Percentiles rank a stretch among this genome's conserved stretches.
Evolutionary conservation across 1,140 invertebrate genomes (phyloP).

Genomic region (Forficula auricularia): DNA sequence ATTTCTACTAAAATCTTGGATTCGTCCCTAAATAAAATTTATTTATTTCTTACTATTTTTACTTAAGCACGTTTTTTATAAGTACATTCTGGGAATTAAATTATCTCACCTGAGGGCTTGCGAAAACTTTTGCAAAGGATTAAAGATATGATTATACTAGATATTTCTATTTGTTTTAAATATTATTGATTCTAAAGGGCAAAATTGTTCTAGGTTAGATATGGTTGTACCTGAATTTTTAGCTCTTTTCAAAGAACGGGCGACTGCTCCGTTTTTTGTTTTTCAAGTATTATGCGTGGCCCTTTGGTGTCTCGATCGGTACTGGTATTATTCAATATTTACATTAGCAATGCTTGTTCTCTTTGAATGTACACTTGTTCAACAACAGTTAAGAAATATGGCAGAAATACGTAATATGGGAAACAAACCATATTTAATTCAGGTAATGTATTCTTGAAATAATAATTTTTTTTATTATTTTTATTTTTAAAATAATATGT

Average conservation of each 20-base stretch:
- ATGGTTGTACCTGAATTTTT: constrained; percentile 91
- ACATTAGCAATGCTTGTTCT: constrained; percentile 93
- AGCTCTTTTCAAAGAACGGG: constrained; percentile 91
- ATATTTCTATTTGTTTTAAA: too few relatives aligned
- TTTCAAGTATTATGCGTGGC: constrained; percentile 90
- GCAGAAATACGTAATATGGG: constrained; percentile 99
- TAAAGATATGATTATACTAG: too few relatives aligned
- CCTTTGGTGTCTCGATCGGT: constrained; percentile 97
- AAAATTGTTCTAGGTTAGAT: constrained; percentile 46
- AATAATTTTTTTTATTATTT: not conserved
- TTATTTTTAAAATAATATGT: not conserved
- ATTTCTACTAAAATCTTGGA: too few relatives aligned
- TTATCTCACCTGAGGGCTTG: too few relatives aligned
- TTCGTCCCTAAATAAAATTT: too few relatives aligned
- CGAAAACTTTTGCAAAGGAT: too few relatives aligned
- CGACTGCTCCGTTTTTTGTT: constrained; percentile 97
- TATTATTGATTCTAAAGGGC: too few relatives aligned
- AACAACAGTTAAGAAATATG: constrained; percentile 96
- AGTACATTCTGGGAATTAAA: too few relatives aligned
- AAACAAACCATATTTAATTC: constrained; percentile 84
- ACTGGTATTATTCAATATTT: constrained; percentile 96
- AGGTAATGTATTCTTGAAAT: constrained; percentile 28
- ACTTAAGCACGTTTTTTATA: too few relatives aligned
- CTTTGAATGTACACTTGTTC: constrained; percentile 96
- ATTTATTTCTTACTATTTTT: too few relatives aligned